These are phyloP conservation scores for Channa striata DNA, from an alignment of 2,797 vertebrate genomes.

Conservation along the genomic window DNA sequence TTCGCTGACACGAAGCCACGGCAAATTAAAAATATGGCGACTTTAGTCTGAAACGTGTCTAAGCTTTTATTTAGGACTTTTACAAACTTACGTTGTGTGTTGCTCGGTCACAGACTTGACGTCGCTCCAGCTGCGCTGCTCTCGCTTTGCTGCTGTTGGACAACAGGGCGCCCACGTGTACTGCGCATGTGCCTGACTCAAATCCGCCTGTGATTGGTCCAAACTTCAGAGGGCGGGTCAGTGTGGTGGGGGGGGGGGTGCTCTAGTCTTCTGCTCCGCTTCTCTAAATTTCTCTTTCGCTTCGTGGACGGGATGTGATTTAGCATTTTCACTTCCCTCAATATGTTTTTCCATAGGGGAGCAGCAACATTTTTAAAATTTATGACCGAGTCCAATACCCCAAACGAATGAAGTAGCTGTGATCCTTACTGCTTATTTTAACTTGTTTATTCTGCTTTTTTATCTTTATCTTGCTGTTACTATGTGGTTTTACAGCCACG, in stretches of 20 bases:
- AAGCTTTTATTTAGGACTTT: not conserved
- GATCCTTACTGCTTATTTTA: too few species aligned
- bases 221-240: not conserved
- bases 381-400: too few species aligned
- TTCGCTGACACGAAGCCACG: not conserved
- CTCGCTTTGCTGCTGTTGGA: not conserved
- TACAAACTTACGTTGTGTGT: slow-evolving; percentile 54
- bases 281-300: not conserved
- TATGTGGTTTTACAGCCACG: not conserved
- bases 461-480: not conserved
- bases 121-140: not conserved
- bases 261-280: too few species aligned
- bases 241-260: not conserved
- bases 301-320: not conserved
- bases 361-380: not conserved
- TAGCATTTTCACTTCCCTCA: slow-evolving; percentile 2
- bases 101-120: slow-evolving; percentile 19
- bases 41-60: not conserved
- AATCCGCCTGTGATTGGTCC: slow-evolving; percentile 51
- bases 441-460: too few species aligned
- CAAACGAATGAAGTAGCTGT: not conserved
- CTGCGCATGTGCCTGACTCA: slow-evolving; percentile 55
- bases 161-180: slow-evolving; percentile 14
- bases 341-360: not conserved
- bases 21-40: rapidly evolving